These are phyloP conservation scores for Lophura nycthemera DNA, from an alignment of 2,113 vertebrate genomes.

Conservation along the genomic window DNA sequence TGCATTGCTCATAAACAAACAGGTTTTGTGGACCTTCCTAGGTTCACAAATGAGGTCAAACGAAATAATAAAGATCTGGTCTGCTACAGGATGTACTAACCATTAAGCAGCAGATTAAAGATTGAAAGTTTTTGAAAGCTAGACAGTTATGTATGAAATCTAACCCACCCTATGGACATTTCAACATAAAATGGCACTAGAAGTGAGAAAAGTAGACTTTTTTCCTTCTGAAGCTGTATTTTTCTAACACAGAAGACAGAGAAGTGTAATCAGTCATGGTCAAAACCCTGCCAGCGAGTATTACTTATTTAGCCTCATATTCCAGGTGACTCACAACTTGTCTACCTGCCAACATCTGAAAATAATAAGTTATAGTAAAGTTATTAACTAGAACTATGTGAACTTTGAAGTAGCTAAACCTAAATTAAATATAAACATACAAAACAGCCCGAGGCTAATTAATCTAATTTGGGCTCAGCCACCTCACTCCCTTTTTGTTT, in stretches of 20 bases:
- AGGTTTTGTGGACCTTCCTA: slow-evolving; percentile 55
- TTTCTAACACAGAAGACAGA: slow-evolving; percentile 67
- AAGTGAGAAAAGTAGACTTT: slow-evolving; percentile 69
- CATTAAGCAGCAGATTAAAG: slow-evolving; percentile 70
- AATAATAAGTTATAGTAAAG: slow-evolving; percentile 73
- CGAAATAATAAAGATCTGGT: slow-evolving; percentile 68
- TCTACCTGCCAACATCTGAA: slow-evolving; percentile 73
- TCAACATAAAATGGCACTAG: slow-evolving; percentile 53
- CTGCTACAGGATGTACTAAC: slow-evolving; percentile 64
- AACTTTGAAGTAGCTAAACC: slow-evolving; percentile 72
- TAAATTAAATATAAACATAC: slow-evolving; percentile 73
- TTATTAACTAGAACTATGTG: slow-evolving; percentile 69
- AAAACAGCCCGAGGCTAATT: slow-evolving; percentile 62
- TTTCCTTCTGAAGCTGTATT: slow-evolving; percentile 52
- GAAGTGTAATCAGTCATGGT: slow-evolving; percentile 63
- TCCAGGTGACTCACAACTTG: slow-evolving; percentile 71
- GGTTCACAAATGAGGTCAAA: slow-evolving; percentile 68
- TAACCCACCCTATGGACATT: slow-evolving; percentile 39
- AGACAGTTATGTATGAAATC: slow-evolving; percentile 59
- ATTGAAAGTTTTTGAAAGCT: slow-evolving; percentile 70
- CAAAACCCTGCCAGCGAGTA: slow-evolving; percentile 67
- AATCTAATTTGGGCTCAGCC: slow-evolving; percentile 59
- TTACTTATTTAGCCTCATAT: slow-evolving; percentile 71
- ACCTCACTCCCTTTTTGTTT: slow-evolving; percentile 57
- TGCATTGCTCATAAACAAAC: slow-evolving; percentile 56